A percentile compares a stretch with the other conserved stretches of the same genome.
Conservation (phyloP, 2,888 invertebrate species). For the Glyphotaelius pellucidus region DNA sequence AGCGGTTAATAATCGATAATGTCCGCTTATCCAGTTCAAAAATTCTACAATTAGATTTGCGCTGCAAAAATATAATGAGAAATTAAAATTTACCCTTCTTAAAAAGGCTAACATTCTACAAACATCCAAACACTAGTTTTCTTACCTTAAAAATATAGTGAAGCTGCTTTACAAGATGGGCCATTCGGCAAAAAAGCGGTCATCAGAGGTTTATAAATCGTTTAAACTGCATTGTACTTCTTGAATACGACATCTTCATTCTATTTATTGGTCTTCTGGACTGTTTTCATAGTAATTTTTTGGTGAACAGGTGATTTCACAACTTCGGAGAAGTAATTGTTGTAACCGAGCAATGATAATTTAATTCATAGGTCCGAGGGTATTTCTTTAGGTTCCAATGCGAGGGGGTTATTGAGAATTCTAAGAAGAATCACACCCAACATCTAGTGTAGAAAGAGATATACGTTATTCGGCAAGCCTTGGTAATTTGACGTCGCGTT, state of each 20-base stretch:
- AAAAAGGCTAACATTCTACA: neutral
- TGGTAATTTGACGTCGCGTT: neutral
- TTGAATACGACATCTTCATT: neutral
- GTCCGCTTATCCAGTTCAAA: neutral
- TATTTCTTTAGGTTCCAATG: neutral
- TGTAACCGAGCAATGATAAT: neutral
- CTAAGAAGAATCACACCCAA: neutral
- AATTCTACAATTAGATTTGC: neutral
- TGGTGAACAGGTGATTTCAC: neutral
- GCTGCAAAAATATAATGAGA: neutral
- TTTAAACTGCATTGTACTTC: neutral
- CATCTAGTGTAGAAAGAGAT: neutral
- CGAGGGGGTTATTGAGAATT: neutral
- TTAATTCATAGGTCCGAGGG: neutral
- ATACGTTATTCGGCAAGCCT: neutral
- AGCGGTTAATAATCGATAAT: neutral
- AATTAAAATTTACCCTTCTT: neutral
- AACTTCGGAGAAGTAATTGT: neutral
- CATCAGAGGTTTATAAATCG: neutral
- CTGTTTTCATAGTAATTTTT: neutral
- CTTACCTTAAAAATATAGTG: neutral
- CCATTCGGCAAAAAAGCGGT: neutral
- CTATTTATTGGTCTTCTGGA: neutral
- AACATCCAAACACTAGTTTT: neutral
- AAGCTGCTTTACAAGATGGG: neutral